Evolutionary conservation across 1,140 invertebrate species (phyloP).

Genomic region (Orussus abietinus): DNA sequence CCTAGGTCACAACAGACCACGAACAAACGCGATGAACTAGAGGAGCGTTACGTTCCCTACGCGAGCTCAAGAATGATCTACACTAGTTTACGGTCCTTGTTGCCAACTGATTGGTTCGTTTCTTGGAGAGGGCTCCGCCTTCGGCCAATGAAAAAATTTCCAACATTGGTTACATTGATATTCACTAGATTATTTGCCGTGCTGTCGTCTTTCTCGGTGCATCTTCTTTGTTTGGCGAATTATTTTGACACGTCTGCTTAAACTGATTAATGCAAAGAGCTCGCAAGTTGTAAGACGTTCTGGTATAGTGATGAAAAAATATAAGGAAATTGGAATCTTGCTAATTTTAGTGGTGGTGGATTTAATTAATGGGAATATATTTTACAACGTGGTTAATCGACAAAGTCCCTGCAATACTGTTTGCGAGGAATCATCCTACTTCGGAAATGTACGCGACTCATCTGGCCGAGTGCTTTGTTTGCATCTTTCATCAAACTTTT

Average conservation of each 20-base stretch:
- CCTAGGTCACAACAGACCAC: too few species aligned
- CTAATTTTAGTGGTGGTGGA: constrained; percentile 9
- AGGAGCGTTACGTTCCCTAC: too few species aligned
- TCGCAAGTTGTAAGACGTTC: background rate
- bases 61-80: too few species aligned
- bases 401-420: constrained; percentile 38
- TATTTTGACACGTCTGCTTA: constrained; percentile 1
- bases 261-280: too few species aligned
- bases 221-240: background rate
- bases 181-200: too few species aligned
- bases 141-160: too few species aligned
- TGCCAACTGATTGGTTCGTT: too few species aligned
- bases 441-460: constrained; percentile 15
- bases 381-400: constrained; percentile 29
- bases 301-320: constrained; percentile 1
- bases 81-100: too few species aligned
- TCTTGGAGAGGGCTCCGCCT: too few species aligned
- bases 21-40: too few species aligned
- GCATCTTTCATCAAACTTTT: constrained; percentile 3
- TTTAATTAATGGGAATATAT: constrained; percentile 22
- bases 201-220: background rate
- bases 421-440: constrained; percentile 35
- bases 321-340: constrained; percentile 6
- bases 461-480: constrained; percentile 18
- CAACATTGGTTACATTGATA: too few species aligned